Base-by-base conservation (phyloP, 2,797 vertebrate genomes). In the Micrastur ruficollis region DNA sequence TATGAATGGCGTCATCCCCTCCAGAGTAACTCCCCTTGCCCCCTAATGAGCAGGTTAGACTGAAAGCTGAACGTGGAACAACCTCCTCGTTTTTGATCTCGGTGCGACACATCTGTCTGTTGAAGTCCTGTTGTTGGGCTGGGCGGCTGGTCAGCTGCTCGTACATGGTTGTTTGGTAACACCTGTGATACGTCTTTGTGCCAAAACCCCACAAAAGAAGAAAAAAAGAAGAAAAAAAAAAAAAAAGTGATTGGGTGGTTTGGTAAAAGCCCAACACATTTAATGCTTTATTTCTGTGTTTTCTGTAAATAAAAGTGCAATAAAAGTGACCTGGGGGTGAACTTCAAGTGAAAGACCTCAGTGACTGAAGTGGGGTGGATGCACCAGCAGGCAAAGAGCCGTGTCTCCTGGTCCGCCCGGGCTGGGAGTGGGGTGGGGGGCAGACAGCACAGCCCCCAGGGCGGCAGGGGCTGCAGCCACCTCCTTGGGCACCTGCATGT, bases 291-390 rank as follows among this genome's bases (percentile, higher is more conserved):
- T 97, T 96, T 97, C 95, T 98, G 98, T 98, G 98, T 98, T 98
- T 98, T 98, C 97, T 98, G 98, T 98, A 98, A 98, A 98, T 98
- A 98, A 98, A 98, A 97, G 97, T 97, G 97, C 97, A 97, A 95
- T 98, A 94, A 96, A 93, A 82, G 73, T 93, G 90, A 49, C 40
- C 40, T 44, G 65, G 86, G 56, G 90, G 80, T 96, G 62, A 94
- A 89, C n/a, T 78, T 94, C 85, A 79, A 50, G 59, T 90, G 81
- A 65, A 93, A 49, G 87, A 91, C 42, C 34, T 91, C 82, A 52
- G 36, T 8, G 11, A 65, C 23, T 81, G 2, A 32, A 38, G 12
- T 4, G 50, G 16, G 38, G 22, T 65, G 65, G 61, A 19, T 20
- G 52, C 11, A 46, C 12, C 11, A 31, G 23, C 17, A 73, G 32